Conservation (phyloP, 2,888 invertebrate genomes). For the Machimus atricapillus region DNA sequence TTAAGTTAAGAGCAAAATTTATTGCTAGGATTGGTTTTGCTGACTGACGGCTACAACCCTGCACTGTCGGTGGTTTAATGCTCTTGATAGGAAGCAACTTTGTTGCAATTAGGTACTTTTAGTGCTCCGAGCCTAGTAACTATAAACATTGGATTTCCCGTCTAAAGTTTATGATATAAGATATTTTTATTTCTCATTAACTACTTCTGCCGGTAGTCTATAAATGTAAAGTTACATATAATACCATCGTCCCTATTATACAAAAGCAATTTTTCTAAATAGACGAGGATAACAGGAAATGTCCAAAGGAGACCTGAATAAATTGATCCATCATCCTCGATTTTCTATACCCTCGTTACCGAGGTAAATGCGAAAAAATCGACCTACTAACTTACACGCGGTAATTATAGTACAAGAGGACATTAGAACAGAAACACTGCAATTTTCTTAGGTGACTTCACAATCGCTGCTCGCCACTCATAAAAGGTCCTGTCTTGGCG, state of each 20-base stretch:
- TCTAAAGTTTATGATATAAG: not conserved
- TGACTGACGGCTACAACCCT: not conserved
- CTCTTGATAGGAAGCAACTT: not conserved
- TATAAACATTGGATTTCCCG: not conserved
- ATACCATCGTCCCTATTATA: not conserved
- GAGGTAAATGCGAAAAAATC: not conserved
- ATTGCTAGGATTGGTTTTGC: not conserved
- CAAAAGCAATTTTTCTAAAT: not conserved
- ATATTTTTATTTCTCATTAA: not conserved
- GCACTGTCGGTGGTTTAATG: not conserved
- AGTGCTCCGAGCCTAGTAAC: not conserved
- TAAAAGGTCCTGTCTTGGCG: not conserved
- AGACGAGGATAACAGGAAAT: not conserved
- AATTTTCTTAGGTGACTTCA: not conserved
- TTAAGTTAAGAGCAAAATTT: not conserved
- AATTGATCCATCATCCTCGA: not conserved
- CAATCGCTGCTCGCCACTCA: not conserved
- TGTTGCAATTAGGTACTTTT: not conserved
- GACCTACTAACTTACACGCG: not conserved
- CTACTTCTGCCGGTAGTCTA: not conserved
- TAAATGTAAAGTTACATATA: not conserved
- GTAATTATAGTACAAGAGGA: not conserved
- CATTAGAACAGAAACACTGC: not conserved
- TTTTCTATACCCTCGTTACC: not conserved
- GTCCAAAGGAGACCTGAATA: not conserved